Conservation (phyloP, 1,140 invertebrate genomes). For the Lordiphosa mommai region DNA sequence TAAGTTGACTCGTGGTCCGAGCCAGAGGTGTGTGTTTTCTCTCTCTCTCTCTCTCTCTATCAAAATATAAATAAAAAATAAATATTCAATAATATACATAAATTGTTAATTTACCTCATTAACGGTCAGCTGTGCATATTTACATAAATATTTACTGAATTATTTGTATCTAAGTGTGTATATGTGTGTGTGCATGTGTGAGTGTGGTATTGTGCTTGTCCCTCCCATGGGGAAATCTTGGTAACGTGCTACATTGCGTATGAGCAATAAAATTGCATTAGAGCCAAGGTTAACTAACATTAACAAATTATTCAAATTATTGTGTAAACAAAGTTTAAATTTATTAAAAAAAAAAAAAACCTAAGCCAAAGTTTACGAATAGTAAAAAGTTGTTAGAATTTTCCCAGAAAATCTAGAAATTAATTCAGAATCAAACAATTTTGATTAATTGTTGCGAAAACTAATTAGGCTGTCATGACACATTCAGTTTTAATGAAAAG, state of each 20-base stretch:
- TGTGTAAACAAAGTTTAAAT: too few species aligned
- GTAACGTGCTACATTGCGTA: constrained; percentile 42
- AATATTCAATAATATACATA: background rate
- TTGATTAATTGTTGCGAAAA: too few species aligned
- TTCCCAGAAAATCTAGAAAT: constrained; percentile 5
- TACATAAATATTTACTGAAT: constrained; percentile 24
- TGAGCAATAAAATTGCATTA: constrained; percentile 53
- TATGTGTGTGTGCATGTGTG: background rate
- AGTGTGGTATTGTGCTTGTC: constrained; percentile 4
- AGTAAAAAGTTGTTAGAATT: background rate
- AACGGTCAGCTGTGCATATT: constrained; percentile 68
- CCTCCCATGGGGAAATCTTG: constrained; percentile 33
- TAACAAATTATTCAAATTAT: constrained; percentile 1
- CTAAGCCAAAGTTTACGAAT: background rate
- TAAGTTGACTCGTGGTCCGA: constrained; percentile 30
- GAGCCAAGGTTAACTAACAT: constrained; percentile 46
- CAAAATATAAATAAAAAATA: constrained; percentile 20
- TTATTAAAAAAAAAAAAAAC: too few species aligned
- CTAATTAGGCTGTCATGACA: too few species aligned
- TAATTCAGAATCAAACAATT: too few species aligned
- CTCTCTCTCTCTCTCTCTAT: background rate
- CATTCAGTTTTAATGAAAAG: too few species aligned
- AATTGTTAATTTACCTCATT: constrained; percentile 47
- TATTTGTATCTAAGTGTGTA: constrained; percentile 8
- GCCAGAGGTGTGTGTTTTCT: constrained; percentile 27